Evolutionary conservation across 1,140 invertebrate species (phyloP), one percentile per base, ranked within the genome.

Genomic region (Penaeus chinensis): DNA sequence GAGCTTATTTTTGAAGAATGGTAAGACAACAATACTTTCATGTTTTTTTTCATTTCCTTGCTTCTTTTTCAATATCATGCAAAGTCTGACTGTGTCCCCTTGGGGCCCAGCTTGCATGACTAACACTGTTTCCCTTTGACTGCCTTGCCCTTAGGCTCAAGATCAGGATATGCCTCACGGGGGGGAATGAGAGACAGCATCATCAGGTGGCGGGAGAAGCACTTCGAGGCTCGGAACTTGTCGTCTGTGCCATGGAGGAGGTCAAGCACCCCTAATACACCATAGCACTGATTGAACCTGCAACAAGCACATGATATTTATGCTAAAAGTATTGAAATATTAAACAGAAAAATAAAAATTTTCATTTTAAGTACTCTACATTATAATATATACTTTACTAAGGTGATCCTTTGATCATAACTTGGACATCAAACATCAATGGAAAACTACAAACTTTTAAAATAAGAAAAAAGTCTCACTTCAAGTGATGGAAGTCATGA

Each of bases 401-500:
- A 54, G 16, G 54, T 4, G 37, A 42, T 54, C 54, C 54, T 54
- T 16, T 54, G 16, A 54, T 42, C 37, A 7, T 42, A 42, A 42
- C 7, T 42, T 42, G 37, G 37, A 8, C 4, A 5, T 42, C 4
- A 42, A 42, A 42, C 37, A 42, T 42, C 7, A 42, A 3, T 42
- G 37, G 7, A 42, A 42, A 42, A 32, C 32, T 32, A 32, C 2
- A 42, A 42, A 7, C 37, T 42, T 42, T 42, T 42, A 42, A 66
- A 77, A 61, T 13, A 47, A 7, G 77, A 47, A 54, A 78, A 42
- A 27, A 69, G 5, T 69, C 18, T 94, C 92, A 97, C 96, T 96
- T 97, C 65, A 96, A 93, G 92, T 98, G 97, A 92, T 98, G 97
- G 92, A 96, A 98, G 92, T 98, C 97, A 91, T 98, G 97, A 3